Base-by-base conservation (phyloP, 2,113 vertebrate genomes). In the Mesembrinibis cayennensis region DNA sequence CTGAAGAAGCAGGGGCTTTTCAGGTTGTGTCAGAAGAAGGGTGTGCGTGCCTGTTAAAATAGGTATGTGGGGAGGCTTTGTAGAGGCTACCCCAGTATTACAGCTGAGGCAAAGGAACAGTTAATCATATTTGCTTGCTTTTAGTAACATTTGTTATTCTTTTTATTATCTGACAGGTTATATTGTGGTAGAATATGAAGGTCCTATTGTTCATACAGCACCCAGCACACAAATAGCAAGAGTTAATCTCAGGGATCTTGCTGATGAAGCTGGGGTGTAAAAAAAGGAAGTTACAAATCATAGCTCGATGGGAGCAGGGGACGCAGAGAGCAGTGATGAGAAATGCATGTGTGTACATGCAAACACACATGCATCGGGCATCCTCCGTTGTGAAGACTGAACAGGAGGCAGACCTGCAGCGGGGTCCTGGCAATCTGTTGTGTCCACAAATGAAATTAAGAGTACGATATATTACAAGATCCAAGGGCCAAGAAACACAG, bases 311-410 rank as follows among this genome's bases (percentile, higher is more conserved):
- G 52, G 47, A 82, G 19, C 3, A 3, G 20, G 10, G 15, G n/a
- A 9, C 13, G 9, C 44, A 40, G 85, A 72, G 16, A 45, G 40
- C 47, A 79, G 2, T 65, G 55, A 29, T 65, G 34, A 79, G 70
- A 45, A 77, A 38, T 30, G 32, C 23, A 10, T 20, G 18, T 7
- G 3, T 10, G 14, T 59, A 13, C 36, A 18, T 5, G 7, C 42
- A 82, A 9, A 52, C 1, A 2, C 44, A 34, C 29, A 9, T 0
- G 0, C 34, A 21, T 49, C 1, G 2, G 13, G 14, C 8, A 7
- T 32, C 56, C n/a, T 91, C 42, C 11, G 2, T 9, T 56, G 63
- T 53, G 81, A 70, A 21, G 44, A 23, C 26, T 50, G 67, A 87
- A 29, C 36, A 44, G 87, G 56, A 84, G 17, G 21, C n/a, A 77